Evolutionary conservation across 2,888 invertebrate genomes (phyloP), one percentile per base, ranked within the genome.

Genomic region (Philopedon plagiatum): DNA sequence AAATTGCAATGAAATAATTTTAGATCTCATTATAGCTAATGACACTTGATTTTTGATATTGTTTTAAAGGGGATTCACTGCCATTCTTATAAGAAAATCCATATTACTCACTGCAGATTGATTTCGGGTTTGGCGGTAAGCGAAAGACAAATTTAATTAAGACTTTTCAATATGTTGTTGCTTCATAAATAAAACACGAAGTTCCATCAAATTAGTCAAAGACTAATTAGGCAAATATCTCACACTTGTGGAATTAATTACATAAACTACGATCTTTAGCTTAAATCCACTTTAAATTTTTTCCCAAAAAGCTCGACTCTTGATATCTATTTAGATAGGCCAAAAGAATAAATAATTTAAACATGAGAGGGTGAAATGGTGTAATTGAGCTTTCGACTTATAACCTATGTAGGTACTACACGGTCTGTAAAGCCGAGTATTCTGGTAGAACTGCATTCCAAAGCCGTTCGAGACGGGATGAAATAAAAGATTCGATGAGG

Each of bases 401-500:
- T 49, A 58, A 68, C 46, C 46, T 71, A 65, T 11, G 61, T 73
- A 68, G 69, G 74, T 74, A 74, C 63, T 74, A 71, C 74, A 66
- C 74, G 62, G 70, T 62, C 69, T 51, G 62, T 70, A 70, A 70
- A 54, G 70, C 57, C 60, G 64, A 74, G 66, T 65, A 75, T 73
- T 75, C 78, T 78, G 78, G 78, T 78, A 77, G 75, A 78, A 78
- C 78, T 77, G 62, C 78, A 78, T 78, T 78, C 78, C 78, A 76
- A 71, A 64, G 76, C 74, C 74, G 69, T 61, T 56, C 58, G 75
- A 78, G 78, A 78, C 77, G 76, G 76, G 75, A 78, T 77, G 76
- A 76, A 78, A 77, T 78, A 78, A 77, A 78, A 76, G 76, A 78
- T 77, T 69, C 71, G 71, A 73, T 75, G 72, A 73, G 75, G 75